A percentile compares a stretch with the other conserved stretches of the same genome.
Conservation (phyloP, 2,888 invertebrate species). For the Catocala sponsa region DNA sequence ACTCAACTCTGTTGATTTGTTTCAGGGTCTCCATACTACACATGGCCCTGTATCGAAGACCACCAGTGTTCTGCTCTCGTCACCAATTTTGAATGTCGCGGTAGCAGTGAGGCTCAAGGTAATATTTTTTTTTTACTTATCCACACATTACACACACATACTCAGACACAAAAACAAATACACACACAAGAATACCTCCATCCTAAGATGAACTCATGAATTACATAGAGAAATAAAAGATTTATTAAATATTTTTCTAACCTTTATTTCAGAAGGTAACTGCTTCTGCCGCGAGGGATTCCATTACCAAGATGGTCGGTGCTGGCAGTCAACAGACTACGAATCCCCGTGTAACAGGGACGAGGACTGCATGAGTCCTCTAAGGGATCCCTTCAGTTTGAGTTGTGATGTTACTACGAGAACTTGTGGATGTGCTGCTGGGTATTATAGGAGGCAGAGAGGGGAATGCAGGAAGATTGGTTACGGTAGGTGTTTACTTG, state of each 20-base stretch:
- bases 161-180: too few species aligned
- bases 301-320: conserved; percentile 76
- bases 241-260: not conserved
- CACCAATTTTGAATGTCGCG: conserved; percentile 66
- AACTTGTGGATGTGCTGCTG: conserved; percentile 68
- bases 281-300: conserved; percentile 68
- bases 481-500: conserved; percentile 54
- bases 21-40: conserved; percentile 74
- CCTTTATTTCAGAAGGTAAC: conserved; percentile 51
- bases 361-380: conserved; percentile 69
- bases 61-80: conserved; percentile 72
- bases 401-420: conserved; percentile 53
- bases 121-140: not conserved
- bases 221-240: too few species aligned
- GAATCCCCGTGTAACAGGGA: conserved; percentile 61
- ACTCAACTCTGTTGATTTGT: not conserved
- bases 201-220: too few species aligned
- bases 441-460: conserved; percentile 72
- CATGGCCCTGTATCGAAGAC: conserved; percentile 69
- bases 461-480: conserved; percentile 76
- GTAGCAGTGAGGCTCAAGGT: conserved; percentile 42
- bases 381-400: conserved; percentile 70
- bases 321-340: conserved; percentile 66
- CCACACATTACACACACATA: too few species aligned
- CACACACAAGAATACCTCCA: too few species aligned